A percentile compares a stretch with the other conserved stretches of the same genome.
phyloP scores from a whole-genome alignment of 2,797 vertebrate species.

The Danionella dracula region DNA sequence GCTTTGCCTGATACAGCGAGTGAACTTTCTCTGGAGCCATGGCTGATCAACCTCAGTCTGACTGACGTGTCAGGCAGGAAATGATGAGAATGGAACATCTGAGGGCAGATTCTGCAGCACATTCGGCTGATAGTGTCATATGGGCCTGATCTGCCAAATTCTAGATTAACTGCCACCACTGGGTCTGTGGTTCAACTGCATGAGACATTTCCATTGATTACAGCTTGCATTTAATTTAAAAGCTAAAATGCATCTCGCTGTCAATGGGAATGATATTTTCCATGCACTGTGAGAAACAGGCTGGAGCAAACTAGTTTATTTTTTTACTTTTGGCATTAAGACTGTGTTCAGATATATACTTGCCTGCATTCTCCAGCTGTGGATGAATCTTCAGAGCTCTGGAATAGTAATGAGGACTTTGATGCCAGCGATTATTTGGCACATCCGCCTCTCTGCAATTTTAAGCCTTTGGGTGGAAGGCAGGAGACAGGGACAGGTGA shows the following conservation, averaged over 20 bases:
- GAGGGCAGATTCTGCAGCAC: background rate
- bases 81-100: background rate
- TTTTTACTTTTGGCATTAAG: background rate
- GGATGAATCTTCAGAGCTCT: background rate
- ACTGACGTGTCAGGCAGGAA: background rate
- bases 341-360: background rate
- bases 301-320: background rate
- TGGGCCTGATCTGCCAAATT: conserved; percentile 8
- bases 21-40: background rate
- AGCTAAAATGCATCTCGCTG: background rate
- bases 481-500: conserved; percentile 19
- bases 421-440: conserved; percentile 15
- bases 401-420: conserved; percentile 25
- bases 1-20: conserved; percentile 9
- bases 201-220: conserved; percentile 9
- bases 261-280: background rate
- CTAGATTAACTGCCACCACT: background rate
- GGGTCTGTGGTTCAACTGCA: background rate
- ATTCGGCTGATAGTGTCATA: background rate
- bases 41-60: background rate
- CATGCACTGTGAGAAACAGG: background rate
- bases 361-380: background rate
- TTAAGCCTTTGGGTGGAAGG: conserved; percentile 20
- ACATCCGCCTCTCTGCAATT: conserved; percentile 1
- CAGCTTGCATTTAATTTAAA: background rate